A percentile compares a stretch with the other conserved stretches of the same genome.
Evolutionary conservation across 2,797 vertebrate species (phyloP).

Genomic region (Australoheros facetus): DNA sequence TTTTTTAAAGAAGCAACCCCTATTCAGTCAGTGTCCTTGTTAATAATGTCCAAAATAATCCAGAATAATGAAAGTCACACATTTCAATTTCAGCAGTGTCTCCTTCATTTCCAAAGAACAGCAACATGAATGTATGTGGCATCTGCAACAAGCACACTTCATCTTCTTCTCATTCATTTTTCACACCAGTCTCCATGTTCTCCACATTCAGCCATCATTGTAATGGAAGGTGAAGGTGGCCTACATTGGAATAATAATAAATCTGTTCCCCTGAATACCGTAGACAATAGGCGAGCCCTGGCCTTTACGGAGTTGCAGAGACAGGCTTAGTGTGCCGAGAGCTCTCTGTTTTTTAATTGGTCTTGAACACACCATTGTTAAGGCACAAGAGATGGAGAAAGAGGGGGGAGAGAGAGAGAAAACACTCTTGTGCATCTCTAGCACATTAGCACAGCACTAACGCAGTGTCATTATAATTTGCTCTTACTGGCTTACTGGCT

Average conservation of each 20-base stretch:
- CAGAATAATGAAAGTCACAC: slow-evolving; percentile 20
- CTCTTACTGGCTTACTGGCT: slow-evolving; percentile 71
- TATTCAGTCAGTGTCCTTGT: slow-evolving; percentile 9
- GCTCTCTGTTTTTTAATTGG: slow-evolving; percentile 80
- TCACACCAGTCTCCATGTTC: slow-evolving; percentile 57
- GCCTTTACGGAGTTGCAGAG: slow-evolving; percentile 73
- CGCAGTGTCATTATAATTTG: slow-evolving; percentile 77
- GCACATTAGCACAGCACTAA: slow-evolving; percentile 72
- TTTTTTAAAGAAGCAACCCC: background rate
- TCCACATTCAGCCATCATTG: slow-evolving; percentile 68
- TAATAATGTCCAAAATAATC: slow-evolving; percentile 23
- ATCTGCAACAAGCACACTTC: slow-evolving; percentile 39
- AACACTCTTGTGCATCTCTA: slow-evolving; percentile 62
- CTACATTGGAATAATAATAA: slow-evolving; percentile 81
- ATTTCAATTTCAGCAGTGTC: slow-evolving; percentile 4
- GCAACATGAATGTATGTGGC: slow-evolving; percentile 40
- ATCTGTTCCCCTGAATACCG: slow-evolving; percentile 75
- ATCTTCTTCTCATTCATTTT: slow-evolving; percentile 70
- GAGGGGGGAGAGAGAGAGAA: slow-evolving; percentile 39
- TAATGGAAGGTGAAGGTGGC: slow-evolving; percentile 79
- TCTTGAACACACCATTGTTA: slow-evolving; percentile 70
- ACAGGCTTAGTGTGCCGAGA: slow-evolving; percentile 67
- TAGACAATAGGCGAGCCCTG: slow-evolving; percentile 67
- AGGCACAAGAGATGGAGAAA: slow-evolving; percentile 50
- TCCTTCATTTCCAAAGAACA: slow-evolving; percentile 37